Conservation (phyloP, 2,113 vertebrate species). For the Anser cygnoides region DNA sequence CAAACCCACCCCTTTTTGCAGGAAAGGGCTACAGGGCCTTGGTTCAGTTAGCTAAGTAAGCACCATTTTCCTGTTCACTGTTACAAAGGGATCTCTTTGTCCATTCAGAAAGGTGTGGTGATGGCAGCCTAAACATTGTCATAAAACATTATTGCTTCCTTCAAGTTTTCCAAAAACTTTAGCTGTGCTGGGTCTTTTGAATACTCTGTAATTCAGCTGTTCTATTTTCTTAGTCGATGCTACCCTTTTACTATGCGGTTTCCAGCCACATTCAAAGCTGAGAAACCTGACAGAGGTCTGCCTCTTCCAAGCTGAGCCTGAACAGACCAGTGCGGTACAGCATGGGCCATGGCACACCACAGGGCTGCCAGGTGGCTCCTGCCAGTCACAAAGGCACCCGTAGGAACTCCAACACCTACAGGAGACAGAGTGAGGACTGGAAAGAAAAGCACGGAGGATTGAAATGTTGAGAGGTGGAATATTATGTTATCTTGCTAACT, state of each 20-base stretch:
- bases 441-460: not conserved
- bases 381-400: not conserved
- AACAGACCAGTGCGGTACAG: not conserved
- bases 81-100: not conserved
- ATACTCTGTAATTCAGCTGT: not conserved
- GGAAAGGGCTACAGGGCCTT: not conserved
- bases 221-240: not conserved
- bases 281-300: not conserved
- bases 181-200: not conserved
- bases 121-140: not conserved
- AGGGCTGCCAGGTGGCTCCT: slow-evolving; percentile 22
- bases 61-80: not conserved
- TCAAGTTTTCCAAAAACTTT: not conserved
- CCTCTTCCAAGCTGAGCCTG: not conserved
- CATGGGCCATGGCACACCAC: not conserved
- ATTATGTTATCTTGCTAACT: not conserved
- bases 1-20: not conserved
- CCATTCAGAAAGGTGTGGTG: not conserved
- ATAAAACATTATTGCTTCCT: not conserved
- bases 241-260: not conserved
- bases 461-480: not conserved
- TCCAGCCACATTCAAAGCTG: not conserved
- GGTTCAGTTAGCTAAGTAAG: not conserved
- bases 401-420: not conserved
- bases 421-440: not conserved